Base-by-base conservation (phyloP, 2,797 vertebrate species). In the Hephaestus fuliginosus region DNA sequence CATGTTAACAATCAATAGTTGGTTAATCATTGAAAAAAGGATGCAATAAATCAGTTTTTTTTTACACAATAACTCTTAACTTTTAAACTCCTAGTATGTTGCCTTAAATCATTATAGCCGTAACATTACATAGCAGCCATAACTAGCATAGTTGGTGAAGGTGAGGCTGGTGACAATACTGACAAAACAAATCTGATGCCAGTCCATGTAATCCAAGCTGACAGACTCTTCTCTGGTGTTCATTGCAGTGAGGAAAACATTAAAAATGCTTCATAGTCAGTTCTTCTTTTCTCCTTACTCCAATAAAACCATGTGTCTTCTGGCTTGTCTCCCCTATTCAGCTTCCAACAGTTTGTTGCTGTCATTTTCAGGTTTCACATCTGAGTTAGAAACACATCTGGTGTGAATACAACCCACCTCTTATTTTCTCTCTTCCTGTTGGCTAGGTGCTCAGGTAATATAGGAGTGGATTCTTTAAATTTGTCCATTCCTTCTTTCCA, bases 351-450 rank as follows among this genome's bases (percentile, higher is more conserved):
- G 2, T 20, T 20, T 10, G 4, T 17, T 20, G 12, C 9, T 5
- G 39, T 58, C 14, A 55, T 41, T 56, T 72, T 52, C 56, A 73
- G 55, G 36, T 78, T 17, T 76, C 55, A 41, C 46, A 60, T 28
- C 61, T 20, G 3, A 58, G 41, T 57, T 61, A 43, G 51, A 76
- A 63, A 64, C 18, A 48, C 10, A 49, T 25, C 6, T 56, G 10
- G 10, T 49, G 14, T 22, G 7, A 62, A 56, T 46, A 3, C 13
- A 55, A 39, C 6, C 2, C 7, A 17, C 7, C 6, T 51, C 1
- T 22, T 17, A 22, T 61, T 41, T 44, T 28, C 41, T 58, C 13
- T 65, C 44, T 30, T 28, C 41, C 53, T 17, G 1, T 49, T 62
- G 28, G 20, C 44, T 72, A 12, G 36, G 22, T 64, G 12, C 48